Percentiles rank a stretch among this genome's conserved stretches.
Conservation (phyloP, 2,113 vertebrate genomes). For the Hirundichthys speculiger region DNA sequence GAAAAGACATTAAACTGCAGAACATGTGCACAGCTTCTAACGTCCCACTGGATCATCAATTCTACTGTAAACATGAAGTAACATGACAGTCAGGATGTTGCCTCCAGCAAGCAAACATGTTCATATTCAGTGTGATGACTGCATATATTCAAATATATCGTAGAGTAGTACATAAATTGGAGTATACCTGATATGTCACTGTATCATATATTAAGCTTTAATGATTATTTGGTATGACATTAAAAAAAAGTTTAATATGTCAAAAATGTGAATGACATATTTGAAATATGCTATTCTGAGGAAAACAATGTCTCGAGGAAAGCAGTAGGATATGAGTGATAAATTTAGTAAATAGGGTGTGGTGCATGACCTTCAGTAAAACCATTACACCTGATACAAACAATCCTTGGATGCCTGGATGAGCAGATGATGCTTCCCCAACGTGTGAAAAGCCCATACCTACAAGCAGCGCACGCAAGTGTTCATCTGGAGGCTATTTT, state of each 20-base stretch:
- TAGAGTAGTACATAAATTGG: too few species aligned
- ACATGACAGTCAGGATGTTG: slow-evolving; percentile 55
- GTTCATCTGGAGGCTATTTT: slow-evolving; percentile 19
- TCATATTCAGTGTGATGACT: slow-evolving; percentile 13
- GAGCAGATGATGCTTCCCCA: slow-evolving; percentile 7
- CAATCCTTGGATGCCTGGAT: slow-evolving; percentile 16
- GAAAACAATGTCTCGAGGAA: too few species aligned
- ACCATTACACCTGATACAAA: slow-evolving; percentile 54
- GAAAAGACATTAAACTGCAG: slow-evolving; percentile 42
- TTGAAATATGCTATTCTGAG: too few species aligned
- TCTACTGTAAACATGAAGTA: slow-evolving; percentile 49
- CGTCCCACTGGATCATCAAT: slow-evolving; percentile 18
- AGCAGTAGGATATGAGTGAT: too few species aligned
- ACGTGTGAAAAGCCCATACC: slow-evolving; percentile 29
- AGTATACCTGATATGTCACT: too few species aligned
- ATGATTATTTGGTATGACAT: too few species aligned
- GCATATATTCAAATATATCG: neutral
- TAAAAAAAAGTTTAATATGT: too few species aligned
- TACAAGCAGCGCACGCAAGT: slow-evolving; percentile 38
- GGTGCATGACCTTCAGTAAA: slow-evolving; percentile 40
- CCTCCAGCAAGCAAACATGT: slow-evolving; percentile 39
- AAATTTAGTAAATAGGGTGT: slow-evolving; percentile 14
- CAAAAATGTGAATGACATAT: too few species aligned
- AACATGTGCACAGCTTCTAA: slow-evolving; percentile 25
- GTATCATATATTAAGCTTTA: too few species aligned